Evolutionary conservation across 2,797 vertebrate species (phyloP).

Genomic region (Florisuga fusca): DNA sequence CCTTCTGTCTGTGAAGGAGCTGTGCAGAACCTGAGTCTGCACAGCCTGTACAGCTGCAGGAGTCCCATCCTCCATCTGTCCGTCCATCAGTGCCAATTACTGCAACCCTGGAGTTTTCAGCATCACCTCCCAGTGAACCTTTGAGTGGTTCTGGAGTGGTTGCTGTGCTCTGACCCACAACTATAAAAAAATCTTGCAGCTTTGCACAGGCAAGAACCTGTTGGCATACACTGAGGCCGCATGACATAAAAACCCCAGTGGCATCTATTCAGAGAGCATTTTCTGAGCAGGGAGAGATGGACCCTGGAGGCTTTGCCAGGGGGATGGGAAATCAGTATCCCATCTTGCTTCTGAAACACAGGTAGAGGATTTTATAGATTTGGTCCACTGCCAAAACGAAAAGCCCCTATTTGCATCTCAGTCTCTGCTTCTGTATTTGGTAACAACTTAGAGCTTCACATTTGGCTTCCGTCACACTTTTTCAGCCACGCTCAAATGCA

Average conservation of each 20-base stretch:
- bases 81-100: neutral
- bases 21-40: accelerated
- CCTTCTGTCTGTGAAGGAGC: neutral
- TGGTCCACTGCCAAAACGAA: neutral
- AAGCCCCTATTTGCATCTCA: neutral
- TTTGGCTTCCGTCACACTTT: neutral
- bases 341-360: neutral
- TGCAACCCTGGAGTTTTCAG: neutral
- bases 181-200: neutral
- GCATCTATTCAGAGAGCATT: neutral
- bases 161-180: neutral
- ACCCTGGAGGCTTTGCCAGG: neutral
- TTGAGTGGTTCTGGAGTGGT: accelerated
- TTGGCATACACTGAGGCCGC: accelerated
- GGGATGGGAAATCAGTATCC: neutral
- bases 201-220: accelerated
- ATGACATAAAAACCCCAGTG: neutral
- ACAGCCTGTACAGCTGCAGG: neutral
- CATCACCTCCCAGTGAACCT: neutral
- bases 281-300: neutral
- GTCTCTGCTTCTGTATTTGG: neutral
- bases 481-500: neutral
- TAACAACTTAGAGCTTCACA: neutral
- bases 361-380: neutral
- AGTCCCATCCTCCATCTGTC: accelerated